Evolutionary conservation across 1,140 invertebrate genomes (phyloP).

Genomic region (Micrasema longulum): DNA sequence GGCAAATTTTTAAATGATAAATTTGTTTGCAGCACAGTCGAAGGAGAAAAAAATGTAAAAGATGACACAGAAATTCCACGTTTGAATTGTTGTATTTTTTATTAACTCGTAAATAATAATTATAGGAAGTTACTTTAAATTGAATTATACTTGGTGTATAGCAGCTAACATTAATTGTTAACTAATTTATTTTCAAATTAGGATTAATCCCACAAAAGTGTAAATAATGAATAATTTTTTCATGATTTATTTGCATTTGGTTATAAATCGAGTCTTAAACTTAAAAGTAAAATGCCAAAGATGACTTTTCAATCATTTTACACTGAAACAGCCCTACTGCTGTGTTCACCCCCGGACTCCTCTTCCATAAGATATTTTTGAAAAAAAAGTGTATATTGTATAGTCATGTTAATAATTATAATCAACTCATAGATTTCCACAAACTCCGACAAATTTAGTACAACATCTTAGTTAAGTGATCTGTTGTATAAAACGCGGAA

Average conservation of each 20-base stretch:
- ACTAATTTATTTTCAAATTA: background rate
- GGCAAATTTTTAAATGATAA: too few relatives aligned
- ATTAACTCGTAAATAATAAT: background rate
- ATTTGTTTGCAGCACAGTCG: too few relatives aligned
- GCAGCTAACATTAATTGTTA: background rate
- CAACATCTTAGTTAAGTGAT: constrained; percentile 2
- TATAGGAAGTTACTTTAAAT: background rate
- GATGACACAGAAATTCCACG: too few relatives aligned
- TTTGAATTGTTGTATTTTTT: too few relatives aligned
- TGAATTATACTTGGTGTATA: background rate
- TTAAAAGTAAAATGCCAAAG: constrained; percentile 13
- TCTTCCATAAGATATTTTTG: constrained; percentile 1
- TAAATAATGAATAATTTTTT: background rate
- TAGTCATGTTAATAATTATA: constrained; percentile 3
- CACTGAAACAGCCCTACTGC: background rate
- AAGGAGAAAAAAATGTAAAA: too few relatives aligned
- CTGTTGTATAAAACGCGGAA: background rate
- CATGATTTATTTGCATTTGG: background rate
- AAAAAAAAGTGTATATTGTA: background rate
- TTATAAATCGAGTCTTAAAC: too few relatives aligned
- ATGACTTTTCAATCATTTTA: too few relatives aligned
- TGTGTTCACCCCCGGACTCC: background rate
- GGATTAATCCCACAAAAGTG: background rate
- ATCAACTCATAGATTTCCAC: background rate
- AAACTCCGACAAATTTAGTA: background rate